Conservation (phyloP, 2,797 vertebrate genomes). For the Eulemur albifrons region DNA sequence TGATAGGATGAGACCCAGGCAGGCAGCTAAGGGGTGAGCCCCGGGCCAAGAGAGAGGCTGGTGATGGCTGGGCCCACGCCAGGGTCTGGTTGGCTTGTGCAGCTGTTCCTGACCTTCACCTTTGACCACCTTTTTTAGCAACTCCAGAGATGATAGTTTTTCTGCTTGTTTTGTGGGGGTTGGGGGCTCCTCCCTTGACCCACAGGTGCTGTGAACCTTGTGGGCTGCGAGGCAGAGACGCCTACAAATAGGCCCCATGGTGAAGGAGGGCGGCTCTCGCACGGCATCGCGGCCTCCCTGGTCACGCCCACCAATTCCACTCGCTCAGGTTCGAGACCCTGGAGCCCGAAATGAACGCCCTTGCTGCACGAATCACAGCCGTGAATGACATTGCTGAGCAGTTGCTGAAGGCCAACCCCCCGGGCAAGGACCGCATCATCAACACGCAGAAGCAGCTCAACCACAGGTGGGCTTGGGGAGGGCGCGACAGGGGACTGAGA, state of each 20-base stretch:
- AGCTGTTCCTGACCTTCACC: not conserved
- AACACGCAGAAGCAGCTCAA: conserved; percentile 92
- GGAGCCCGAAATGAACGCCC: conserved; percentile 95
- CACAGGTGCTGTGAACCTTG: not conserved
- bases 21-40: too few relatives aligned
- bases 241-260: not conserved
- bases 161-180: not conserved
- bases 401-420: conserved; percentile 88
- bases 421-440: conserved; percentile 91
- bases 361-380: conserved; percentile 88
- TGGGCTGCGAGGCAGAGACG: not conserved
- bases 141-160: not conserved
- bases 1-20: not conserved
- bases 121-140: not conserved
- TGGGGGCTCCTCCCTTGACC: not conserved
- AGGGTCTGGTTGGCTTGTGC: not conserved
- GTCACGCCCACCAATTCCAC: not conserved
- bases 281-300: rapidly evolving
- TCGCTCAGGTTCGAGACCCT: conserved; percentile 93
- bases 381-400: conserved; percentile 91
- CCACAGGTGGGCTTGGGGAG: conserved; percentile 85
- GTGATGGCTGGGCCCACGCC: not conserved
- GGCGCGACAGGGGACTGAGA: not conserved
- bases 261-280: not conserved
- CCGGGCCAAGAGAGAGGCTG: not conserved